Base-by-base conservation (phyloP, 2,888 invertebrate species). In the Lasioglossum villosulum region DNA sequence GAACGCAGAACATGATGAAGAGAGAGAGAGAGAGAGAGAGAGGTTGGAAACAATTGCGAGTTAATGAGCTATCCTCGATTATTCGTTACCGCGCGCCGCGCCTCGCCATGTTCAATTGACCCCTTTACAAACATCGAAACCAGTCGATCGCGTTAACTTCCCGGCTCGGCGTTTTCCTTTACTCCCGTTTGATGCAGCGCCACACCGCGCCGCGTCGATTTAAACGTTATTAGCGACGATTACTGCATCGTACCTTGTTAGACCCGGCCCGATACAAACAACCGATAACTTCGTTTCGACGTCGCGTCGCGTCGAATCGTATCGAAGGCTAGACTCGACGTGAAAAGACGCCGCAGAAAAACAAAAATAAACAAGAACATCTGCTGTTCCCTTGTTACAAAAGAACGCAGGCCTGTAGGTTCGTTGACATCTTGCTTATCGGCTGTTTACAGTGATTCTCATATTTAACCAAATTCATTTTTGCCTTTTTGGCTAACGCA, bases 81-180 rank as follows among this genome's bases (percentile, higher is more conserved):
- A 37, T 59, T 34, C 45, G 81, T 80, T 42, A 56, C 39, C 30
- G 42, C 10, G 10, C 4, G n/a, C 6, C 45, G 0, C 59, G 14
- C 16, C 45, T 14, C 59, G 14, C 59, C 59, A 16, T 27, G 27
- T 34, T 66, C 34, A 66, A 66, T 66, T 66, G 19, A 66, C 34
- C 66, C 34, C 66, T 66, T 66, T 8, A 66, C 66, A 66, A 66
- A 66, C 34, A 66, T 66, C 19, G 66, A 66, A 66, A 66, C 39
- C 48, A 70, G 52, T 70, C 74, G 66, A 66, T 66, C 34, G 8
- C 34, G 66, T 30, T 34, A 66, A 66, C 66, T 66, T 66, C 34
- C 30, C 66, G 19, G 30, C 34, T 34, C 34, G 34, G 10, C 66
- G 30, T 66, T 34, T 34, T 66, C 66, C 66, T 34, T 19, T 34